These are phyloP conservation scores for Melopsittacus undulatus DNA, from an alignment of 2,797 vertebrate species.

Conservation along the genomic window DNA sequence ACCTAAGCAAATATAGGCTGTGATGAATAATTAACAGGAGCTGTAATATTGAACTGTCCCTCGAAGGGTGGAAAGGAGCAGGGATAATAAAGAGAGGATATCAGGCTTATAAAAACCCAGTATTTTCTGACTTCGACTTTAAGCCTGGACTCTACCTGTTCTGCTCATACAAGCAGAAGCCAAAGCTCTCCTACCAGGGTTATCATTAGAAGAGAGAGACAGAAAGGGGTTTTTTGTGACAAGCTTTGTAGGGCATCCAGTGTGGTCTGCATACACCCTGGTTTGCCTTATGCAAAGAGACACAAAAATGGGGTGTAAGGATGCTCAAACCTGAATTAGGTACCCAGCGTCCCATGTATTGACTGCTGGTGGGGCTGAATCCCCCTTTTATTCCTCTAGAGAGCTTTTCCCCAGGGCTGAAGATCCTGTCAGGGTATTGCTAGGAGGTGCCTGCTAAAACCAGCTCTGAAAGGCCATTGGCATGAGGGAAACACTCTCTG, in stretches of 20 bases:
- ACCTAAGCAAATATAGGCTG: not conserved
- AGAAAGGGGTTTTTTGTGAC: fast-evolving
- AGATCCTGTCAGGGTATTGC: not conserved
- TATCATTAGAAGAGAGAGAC: not conserved
- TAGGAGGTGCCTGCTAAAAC: not conserved
- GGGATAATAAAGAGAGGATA: not conserved
- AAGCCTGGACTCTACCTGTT: not conserved
- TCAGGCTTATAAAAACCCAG: not conserved
- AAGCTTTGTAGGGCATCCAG: not conserved
- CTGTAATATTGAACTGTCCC: not conserved
- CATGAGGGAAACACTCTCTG: not conserved
- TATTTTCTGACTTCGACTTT: not conserved
- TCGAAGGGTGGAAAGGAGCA: not conserved
- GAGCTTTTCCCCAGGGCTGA: not conserved
- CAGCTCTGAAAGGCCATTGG: not conserved
- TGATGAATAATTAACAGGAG: conserved; percentile 58
- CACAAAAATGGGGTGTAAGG: not conserved
- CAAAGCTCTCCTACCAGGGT: not conserved
- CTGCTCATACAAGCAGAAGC: not conserved
- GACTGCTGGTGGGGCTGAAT: not conserved
- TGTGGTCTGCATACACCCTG: not conserved
- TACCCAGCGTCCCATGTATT: not conserved
- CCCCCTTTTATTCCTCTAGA: not conserved
- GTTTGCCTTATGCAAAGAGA: not conserved
- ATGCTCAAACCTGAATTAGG: not conserved